Evolutionary conservation across 2,797 vertebrate genomes (phyloP), one percentile per base, ranked within the genome.

Genomic region (Perodicticus potto): DNA sequence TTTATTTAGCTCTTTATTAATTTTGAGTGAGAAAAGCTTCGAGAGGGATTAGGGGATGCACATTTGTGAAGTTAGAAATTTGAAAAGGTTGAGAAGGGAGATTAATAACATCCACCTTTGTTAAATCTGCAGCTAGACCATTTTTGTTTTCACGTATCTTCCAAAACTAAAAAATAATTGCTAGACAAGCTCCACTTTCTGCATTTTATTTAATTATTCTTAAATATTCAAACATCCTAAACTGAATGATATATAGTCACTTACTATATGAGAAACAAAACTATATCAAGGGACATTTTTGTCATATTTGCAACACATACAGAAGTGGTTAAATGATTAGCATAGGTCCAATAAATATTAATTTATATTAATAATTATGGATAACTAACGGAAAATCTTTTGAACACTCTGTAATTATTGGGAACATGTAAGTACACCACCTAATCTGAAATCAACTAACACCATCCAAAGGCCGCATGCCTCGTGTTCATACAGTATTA

Each of bases 381-480:
- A 83, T 61, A 76, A 19, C 37, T 40, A 69, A 9, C 55, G 19
- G 29, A 77, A 86, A 95, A 74, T 14, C 86, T 45, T 37, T 89
- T 89, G n/a, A 65, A 43, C 61, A 92, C 37, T 61, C 9, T n/a
- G n/a, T 40, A 89, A 55, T 59, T 87, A 10, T 23, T 32, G 74
- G 23, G 81, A 86, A 93, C 5, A 81, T 27, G 16, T 59, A 94
- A 37, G 3, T 84, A 37, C 34, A 45, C 37, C 53, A 74, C 23
- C 70, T 93, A 77, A 32, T 32, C 19, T 25, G 32, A 91, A 97
- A 95, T 91, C 69, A 57, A 69, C 55, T 94, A 86, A 96, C 78
- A 88, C 23, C 61, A 74, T 45, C 57, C 43, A 89, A 95, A 95
- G 85, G 67, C 82, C 94, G 86, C 78, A 94, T 93, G 94, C 57